Evolutionary conservation across 2,113 vertebrate species (phyloP).

Genomic region (Oceanodroma tethys): DNA sequence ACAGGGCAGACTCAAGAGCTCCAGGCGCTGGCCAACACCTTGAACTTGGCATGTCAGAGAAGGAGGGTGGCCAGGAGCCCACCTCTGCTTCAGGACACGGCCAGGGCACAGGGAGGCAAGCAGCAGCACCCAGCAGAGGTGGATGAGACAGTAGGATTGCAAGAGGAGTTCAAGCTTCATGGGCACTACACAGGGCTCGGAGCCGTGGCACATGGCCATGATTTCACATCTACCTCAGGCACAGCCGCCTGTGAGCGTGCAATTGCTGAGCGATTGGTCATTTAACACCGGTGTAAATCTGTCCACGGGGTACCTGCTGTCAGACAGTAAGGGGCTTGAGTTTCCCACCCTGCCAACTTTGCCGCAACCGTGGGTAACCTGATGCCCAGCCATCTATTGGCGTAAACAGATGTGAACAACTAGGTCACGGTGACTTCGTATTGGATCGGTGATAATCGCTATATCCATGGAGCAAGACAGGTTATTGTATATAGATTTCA

Average conservation of each 20-base stretch:
- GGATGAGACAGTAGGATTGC: neutral
- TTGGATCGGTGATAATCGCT: neutral
- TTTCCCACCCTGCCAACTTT: neutral
- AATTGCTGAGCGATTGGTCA: neutral
- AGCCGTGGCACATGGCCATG: neutral
- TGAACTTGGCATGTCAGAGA: neutral
- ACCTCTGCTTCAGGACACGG: fast-evolving
- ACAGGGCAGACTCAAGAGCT: neutral
- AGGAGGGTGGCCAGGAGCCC: neutral
- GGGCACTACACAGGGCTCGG: neutral
- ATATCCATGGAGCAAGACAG: neutral
- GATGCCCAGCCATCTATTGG: neutral
- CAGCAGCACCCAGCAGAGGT: neutral
- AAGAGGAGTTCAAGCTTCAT: neutral
- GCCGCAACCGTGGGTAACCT: neutral
- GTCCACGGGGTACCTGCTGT: neutral
- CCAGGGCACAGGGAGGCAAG: fast-evolving
- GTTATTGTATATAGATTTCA: constrained; percentile 44
- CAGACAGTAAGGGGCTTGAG: constrained; percentile 9
- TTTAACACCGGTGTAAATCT: constrained; percentile 33
- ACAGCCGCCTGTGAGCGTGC: neutral
- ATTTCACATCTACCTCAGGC: neutral
- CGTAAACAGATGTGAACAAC: constrained; percentile 11
- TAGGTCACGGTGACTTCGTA: neutral
- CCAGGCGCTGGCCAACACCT: neutral